phyloP scores from a whole-genome alignment of 2,797 vertebrate species.

The Okamejei kenojei region DNA sequence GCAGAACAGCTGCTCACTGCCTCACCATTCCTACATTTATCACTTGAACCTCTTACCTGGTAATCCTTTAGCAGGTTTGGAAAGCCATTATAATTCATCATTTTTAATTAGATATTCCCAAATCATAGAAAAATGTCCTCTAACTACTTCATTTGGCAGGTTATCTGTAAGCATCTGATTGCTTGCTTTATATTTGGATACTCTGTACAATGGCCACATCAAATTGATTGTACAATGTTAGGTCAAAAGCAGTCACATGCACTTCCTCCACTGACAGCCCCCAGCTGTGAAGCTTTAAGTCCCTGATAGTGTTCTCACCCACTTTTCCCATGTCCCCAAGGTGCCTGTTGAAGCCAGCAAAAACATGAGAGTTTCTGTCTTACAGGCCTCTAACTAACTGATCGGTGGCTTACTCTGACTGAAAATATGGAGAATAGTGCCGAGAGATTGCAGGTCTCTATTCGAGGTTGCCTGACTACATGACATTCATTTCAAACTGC shows the following conservation, averaged over 20 bases:
- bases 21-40: neutral
- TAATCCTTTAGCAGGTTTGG: neutral
- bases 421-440: neutral
- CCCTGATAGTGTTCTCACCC: neutral
- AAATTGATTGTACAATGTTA: neutral
- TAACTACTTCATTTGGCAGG: neutral
- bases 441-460: neutral
- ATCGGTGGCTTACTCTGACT: too few species aligned
- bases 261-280: neutral
- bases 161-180: slow-evolving; percentile 9
- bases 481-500: neutral
- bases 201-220: neutral
- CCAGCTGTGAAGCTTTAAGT: neutral
- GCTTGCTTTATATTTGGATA: neutral
- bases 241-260: neutral
- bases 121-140: slow-evolving; percentile 1
- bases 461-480: too few species aligned
- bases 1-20: slow-evolving; percentile 1
- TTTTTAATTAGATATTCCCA: slow-evolving; percentile 17
- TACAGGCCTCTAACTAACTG: neutral
- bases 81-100: neutral
- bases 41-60: neutral
- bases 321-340: neutral
- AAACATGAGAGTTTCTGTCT: neutral
- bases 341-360: neutral